phyloP scores from a whole-genome alignment of 2,797 vertebrate species.

The Hoplostethus atlanticus region DNA sequence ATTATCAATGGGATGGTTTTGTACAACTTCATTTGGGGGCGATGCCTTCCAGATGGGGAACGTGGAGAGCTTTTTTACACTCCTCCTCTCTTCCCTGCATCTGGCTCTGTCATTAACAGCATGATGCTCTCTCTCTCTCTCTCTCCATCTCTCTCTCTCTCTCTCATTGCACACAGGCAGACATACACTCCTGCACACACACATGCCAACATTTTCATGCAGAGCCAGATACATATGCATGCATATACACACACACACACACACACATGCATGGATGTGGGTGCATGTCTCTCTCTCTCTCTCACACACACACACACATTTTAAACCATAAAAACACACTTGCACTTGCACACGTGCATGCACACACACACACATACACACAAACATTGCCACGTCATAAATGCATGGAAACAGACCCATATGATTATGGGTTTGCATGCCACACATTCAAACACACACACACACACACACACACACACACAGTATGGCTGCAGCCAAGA shows the following conservation, averaged over 20 bases:
- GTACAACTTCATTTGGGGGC: conserved; percentile 99
- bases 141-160: conserved; percentile 46
- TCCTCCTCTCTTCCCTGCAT: conserved; percentile 95
- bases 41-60: conserved; percentile 99
- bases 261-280: conserved; percentile 38
- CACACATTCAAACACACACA: background rate
- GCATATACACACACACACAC: background rate
- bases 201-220: conserved; percentile 45
- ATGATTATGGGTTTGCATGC: conserved; percentile 11
- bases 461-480: conserved; percentile 7
- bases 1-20: conserved; percentile 99
- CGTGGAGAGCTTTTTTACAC: conserved; percentile 96
- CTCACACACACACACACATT: conserved; percentile 21
- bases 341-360: background rate
- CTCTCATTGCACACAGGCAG: conserved; percentile 49
- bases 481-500: conserved; percentile 26
- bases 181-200: conserved; percentile 43
- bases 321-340: background rate
- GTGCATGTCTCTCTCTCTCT: no score
- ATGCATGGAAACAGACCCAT: no score
- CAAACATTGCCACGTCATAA: no score
- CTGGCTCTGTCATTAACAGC: conserved; percentile 92
- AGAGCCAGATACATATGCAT: conserved; percentile 14
- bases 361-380: background rate
- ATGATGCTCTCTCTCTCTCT: conserved; percentile 83